Conservation (phyloP, 2,888 invertebrate genomes). For the Spisula subtruncata region DNA sequence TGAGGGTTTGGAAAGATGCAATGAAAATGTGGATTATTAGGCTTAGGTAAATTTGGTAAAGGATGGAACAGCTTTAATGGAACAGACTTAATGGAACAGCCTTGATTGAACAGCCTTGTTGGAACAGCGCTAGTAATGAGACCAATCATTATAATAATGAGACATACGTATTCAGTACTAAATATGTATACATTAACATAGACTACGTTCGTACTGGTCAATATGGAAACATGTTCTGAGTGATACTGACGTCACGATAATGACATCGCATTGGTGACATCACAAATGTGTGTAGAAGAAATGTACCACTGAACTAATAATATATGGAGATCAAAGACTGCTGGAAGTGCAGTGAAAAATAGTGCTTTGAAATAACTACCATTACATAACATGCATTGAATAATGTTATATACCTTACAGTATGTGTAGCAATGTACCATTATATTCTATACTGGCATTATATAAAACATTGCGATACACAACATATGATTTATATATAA, state of each 20-base stretch:
- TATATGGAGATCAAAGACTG: neutral
- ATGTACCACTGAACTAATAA: neutral
- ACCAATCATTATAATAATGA: neutral
- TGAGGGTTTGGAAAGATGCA: neutral
- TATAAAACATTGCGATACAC: neutral
- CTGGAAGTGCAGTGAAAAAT: neutral
- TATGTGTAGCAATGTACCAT: neutral
- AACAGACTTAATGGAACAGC: neutral
- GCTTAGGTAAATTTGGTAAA: neutral
- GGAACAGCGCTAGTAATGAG: neutral
- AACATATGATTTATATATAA: neutral
- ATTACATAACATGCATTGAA: slow-evolving; percentile 5
- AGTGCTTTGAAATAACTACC: neutral
- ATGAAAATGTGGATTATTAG: neutral
- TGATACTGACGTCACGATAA: neutral
- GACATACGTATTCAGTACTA: neutral
- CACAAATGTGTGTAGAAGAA: neutral
- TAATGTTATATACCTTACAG: slow-evolving; percentile 10
- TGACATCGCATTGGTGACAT: no score
- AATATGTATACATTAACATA: neutral
- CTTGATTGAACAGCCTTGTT: neutral
- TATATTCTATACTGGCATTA: no score
- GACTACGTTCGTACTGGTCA: neutral
- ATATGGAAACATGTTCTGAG: neutral
- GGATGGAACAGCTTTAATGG: neutral